Evolutionary conservation across 1,140 invertebrate genomes (phyloP), one percentile per base, ranked within the genome.

Genomic region (Diachasmimorpha longicaudata): DNA sequence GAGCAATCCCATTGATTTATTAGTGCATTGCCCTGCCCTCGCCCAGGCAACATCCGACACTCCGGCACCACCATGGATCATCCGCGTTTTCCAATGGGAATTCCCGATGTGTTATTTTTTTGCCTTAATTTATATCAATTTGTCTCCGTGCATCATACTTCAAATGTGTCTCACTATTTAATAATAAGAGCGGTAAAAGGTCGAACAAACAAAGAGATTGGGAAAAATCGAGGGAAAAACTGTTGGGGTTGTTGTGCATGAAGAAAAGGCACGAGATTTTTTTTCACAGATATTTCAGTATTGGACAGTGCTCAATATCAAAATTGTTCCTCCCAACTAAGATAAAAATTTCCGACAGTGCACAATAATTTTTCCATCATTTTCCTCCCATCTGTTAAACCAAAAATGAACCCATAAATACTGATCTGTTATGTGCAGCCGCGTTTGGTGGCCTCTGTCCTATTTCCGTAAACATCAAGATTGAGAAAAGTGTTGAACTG

Each of bases 101-200:
- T 68, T 68, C 36, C 16, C 9, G 36, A 39, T 37, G 16, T 68
- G 16, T 68, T 68, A 19, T 68, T 68, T 68, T 31, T 16, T 19
- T 52, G n/a, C 14, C 31, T 68, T 68, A 39, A 68, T 68, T 68
- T 39, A 68, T 68, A 68, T 68, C 36, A 68, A 68, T 68, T 16
- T 68, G 66, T 68, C 66, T 68, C 5, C 9, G 25, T 39, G 36
- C 25, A 68, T 68, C 66, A 68, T 36, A 16, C 36, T 16, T 19
- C n/a, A 16, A 37, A 68, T 68, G 31, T 39, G 36, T 68, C 31
- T 16, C 66, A 37, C 25, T 37, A 39, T 68, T 39, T 9, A 68
- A 71, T 23, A 52, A 52, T 13, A 48, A 71, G 21, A 25, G 11
- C 23, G 13, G 23, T 66, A 36, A 36, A 66, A 11, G 25, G 23